Evolutionary conservation across 1,140 invertebrate species (phyloP).

Genomic region (Dendrolimus kikuchii): DNA sequence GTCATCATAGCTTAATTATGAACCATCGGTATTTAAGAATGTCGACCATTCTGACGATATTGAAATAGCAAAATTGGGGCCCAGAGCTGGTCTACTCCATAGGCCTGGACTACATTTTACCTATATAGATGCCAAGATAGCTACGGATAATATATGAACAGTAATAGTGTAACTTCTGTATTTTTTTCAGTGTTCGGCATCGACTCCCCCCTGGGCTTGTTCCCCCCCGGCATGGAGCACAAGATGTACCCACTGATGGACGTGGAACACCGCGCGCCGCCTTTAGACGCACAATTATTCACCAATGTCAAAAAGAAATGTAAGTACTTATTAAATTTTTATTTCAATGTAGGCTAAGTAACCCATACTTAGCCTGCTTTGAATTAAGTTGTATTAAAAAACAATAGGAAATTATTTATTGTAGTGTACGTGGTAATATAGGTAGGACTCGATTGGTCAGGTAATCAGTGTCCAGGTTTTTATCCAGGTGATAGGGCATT

Average conservation of each 20-base stretch:
- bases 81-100: no score
- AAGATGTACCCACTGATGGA: slow-evolving; percentile 81
- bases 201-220: slow-evolving; percentile 80
- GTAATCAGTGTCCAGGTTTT: no score
- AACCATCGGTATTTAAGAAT: no score
- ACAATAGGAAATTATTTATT: no score
- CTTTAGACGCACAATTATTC: slow-evolving; percentile 74
- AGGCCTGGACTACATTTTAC: background rate
- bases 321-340: slow-evolving; percentile 57
- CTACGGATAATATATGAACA: slow-evolving; percentile 2
- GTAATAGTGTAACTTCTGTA: slow-evolving; percentile 12
- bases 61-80: no score
- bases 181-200: slow-evolving; percentile 80
- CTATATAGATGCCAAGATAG: background rate
- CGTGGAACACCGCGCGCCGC: slow-evolving; percentile 76
- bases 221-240: slow-evolving; percentile 81
- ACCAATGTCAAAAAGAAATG: slow-evolving; percentile 80
- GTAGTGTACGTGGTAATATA: no score
- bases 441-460: no score
- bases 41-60: no score
- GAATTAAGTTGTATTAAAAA: no score
- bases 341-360: background rate
- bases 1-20: no score
- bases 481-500: no score
- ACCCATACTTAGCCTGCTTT: background rate